Base-by-base conservation (phyloP, 2,113 vertebrate genomes). In the Ochotona curzoniae region DNA sequence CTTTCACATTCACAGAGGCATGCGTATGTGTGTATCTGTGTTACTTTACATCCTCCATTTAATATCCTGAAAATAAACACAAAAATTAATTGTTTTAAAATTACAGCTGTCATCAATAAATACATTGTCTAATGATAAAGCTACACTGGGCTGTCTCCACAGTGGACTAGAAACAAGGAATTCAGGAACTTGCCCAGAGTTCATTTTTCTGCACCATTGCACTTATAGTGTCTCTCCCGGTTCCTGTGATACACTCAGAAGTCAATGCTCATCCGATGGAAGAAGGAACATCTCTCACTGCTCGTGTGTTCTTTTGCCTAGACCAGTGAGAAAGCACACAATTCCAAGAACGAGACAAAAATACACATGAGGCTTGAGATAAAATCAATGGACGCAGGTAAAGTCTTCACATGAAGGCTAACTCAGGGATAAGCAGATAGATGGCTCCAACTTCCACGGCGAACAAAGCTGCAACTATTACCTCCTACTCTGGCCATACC, bases 281-380 rank as follows among this genome's bases (percentile, higher is more conserved):
- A 47, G 30, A 64, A 44, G 38, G 2, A 5, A 1, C 30, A 11
- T 63, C 74, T 85, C 21, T 38, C 49, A 87, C 15, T 32, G 25
- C 28, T 17, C 44, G 17, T 13, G 1, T 60, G 23, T 20, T 61
- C 66, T 71, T 84, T 80, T 66, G 60, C 44, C 47, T 83, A 83
- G 66, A 30, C 32, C 9, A 23, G 2, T 75, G 57, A 83, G 9
- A n/a, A 80, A 81, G 1, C 47, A 4, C 26, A 83, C 20, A 17
- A 23, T 49, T 90, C 95, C 85, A 73, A 86, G 35, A 66, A 94
- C 47, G 87, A 54, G 13, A 32, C 20, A 79, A 84, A 30, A 67
- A 30, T 47, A 76, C 26, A 2, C 4, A 14, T 44, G 38, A 44
- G 67, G 10, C 1, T 73, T 70, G 83, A 60, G 66, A 20, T 54